phyloP scores from a whole-genome alignment of 2,797 vertebrate genomes.

The Platyrinchus mystaceus region DNA sequence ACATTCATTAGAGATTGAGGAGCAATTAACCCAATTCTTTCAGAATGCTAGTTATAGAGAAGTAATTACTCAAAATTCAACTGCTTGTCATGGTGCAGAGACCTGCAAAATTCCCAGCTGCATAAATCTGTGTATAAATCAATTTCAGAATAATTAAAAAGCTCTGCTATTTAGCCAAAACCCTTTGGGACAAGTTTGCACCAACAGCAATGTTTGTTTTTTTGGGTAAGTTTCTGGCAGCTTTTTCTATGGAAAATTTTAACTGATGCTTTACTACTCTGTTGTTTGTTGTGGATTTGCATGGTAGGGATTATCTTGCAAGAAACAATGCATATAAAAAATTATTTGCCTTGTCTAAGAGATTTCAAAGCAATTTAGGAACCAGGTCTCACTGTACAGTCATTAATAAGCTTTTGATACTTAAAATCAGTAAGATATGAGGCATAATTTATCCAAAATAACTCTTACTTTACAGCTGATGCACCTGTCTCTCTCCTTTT shows the following conservation, averaged over 20 bases:
- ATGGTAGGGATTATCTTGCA: background rate
- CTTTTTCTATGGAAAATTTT: background rate
- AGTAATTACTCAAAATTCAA: slow-evolving; percentile 8
- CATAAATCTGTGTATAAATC: slow-evolving; percentile 17
- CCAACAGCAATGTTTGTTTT: background rate
- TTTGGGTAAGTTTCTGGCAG: background rate
- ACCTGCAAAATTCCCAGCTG: background rate
- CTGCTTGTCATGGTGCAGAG: background rate
- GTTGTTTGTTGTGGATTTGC: background rate
- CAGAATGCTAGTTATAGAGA: background rate
- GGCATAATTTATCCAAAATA: background rate
- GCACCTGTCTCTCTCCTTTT: background rate
- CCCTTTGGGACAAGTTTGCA: background rate
- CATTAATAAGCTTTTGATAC: background rate
- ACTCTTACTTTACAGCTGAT: background rate
- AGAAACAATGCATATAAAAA: background rate
- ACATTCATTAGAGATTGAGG: background rate
- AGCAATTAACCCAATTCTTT: slow-evolving; percentile 4
- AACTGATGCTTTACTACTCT: background rate
- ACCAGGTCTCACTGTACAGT: background rate
- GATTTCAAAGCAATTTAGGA: background rate
- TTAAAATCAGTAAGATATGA: background rate
- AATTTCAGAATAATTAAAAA: slow-evolving; percentile 34
- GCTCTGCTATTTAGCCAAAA: background rate
- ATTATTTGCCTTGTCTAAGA: background rate